phyloP scores from a whole-genome alignment of 1,140 invertebrate genomes.

The Eupristina koningsbergeri region DNA sequence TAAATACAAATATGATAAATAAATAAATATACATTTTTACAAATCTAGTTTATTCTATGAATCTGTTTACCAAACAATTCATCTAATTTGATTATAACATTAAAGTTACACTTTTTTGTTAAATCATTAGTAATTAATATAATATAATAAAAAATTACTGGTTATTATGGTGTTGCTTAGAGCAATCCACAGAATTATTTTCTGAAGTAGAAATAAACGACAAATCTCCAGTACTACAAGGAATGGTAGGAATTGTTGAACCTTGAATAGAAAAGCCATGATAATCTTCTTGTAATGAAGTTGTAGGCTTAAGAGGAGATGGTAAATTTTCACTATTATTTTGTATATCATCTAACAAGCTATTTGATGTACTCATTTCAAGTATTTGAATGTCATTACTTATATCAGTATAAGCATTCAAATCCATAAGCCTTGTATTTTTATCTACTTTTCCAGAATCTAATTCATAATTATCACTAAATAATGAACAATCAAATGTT shows the following conservation, averaged over 20 bases:
- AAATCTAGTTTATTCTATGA: slow-evolving; percentile 17
- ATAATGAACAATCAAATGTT: slow-evolving; percentile 70
- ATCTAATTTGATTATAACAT: neutral
- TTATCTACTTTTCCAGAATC: slow-evolving; percentile 66
- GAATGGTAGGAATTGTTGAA: slow-evolving; percentile 81
- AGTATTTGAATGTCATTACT: slow-evolving; percentile 60
- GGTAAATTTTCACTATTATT: slow-evolving; percentile 76
- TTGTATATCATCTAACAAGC: slow-evolving; percentile 73
- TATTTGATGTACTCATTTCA: slow-evolving; percentile 60
- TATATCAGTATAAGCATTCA: slow-evolving; percentile 73
- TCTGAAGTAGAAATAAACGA: slow-evolving; percentile 59
- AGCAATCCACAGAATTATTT: slow-evolving; percentile 56
- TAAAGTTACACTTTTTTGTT: neutral
- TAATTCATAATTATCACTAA: slow-evolving; percentile 65
- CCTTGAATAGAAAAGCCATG: slow-evolving; percentile 81
- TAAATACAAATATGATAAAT: slow-evolving; percentile 40
- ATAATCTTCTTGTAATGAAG: slow-evolving; percentile 75
- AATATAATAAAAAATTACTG: slow-evolving; percentile 1
- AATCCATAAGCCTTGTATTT: slow-evolving; percentile 73
- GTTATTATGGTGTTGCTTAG: slow-evolving; percentile 17
- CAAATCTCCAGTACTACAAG: slow-evolving; percentile 80
- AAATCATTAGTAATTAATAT: neutral
- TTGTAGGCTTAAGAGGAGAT: slow-evolving; percentile 74
- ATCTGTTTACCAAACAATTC: neutral
- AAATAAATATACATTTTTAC: slow-evolving; percentile 26